A percentile compares a stretch with the other conserved stretches of the same genome.
phyloP scores from a whole-genome alignment of 2,888 invertebrate genomes.

The Tachystola acroxantha region DNA sequence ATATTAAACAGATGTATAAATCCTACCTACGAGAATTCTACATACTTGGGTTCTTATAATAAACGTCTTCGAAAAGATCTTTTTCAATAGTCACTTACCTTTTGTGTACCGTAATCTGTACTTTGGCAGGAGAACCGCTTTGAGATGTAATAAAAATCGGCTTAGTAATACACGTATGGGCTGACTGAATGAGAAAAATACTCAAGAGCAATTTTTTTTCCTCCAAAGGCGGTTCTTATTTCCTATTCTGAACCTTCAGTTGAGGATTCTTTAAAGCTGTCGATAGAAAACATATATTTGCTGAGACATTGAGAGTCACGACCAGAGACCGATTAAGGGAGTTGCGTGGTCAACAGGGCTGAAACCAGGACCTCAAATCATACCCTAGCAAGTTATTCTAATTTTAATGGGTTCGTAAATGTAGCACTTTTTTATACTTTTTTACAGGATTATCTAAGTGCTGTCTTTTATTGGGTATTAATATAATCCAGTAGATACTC shows the following conservation, averaged over 20 bases:
- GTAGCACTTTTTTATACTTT: no score
- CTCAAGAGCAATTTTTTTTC: constrained; percentile 14
- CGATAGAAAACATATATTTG: constrained; percentile 25
- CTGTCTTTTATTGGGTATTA: no score
- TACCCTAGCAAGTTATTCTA: no score
- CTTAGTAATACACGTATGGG: constrained; percentile 56
- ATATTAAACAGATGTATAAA: no score
- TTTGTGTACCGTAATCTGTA: constrained; percentile 51
- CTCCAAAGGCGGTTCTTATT: constrained; percentile 17
- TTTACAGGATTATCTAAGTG: no score
- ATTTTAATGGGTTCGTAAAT: no score
- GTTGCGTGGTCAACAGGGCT: no score
- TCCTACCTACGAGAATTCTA: no score
- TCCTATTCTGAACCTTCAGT: constrained; percentile 18
- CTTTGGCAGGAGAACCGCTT: constrained; percentile 53
- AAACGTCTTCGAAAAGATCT: constrained; percentile 22
- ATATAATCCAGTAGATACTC: no score
- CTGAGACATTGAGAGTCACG: constrained; percentile 12
- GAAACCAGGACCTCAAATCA: no score
- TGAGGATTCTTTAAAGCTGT: constrained; percentile 29
- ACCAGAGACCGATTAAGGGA: no score
- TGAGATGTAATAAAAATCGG: constrained; percentile 71
- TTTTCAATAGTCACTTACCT: constrained; percentile 40
- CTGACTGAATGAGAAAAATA: constrained; percentile 44
- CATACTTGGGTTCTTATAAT: no score